Base-by-base conservation (phyloP, 2,797 vertebrate genomes). In the Lagodon rhomboides region DNA sequence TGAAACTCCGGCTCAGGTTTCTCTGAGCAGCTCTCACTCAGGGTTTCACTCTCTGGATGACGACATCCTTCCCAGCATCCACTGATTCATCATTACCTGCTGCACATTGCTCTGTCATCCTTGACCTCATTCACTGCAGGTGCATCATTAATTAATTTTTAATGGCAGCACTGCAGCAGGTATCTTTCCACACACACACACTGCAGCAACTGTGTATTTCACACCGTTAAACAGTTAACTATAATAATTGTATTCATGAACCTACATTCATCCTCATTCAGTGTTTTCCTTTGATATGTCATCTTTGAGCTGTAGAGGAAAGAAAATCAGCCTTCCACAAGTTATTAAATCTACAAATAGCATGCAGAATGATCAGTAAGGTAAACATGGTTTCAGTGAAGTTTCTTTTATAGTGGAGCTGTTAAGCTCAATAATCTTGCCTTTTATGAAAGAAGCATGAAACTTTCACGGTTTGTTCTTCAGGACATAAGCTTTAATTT, bases 61-160 rank as follows among this genome's bases (percentile, higher is more conserved):
- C 34, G 17, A 1, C 58, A 63, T 75, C 46, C 22, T 64, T 72
- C 62, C 47, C 62, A 68, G 30, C 47, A 47, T 23, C 63, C 64
- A 15, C 49, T 62, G 43, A 61, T 75, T 77, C 59, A 78, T 47
- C 64, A 58, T 44, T 22, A 69, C 46, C 20, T 34, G 23, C 34
- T 56, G 43, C 46, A 27, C 59, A 41, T 73, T 53, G n/a, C 11
- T 59, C 27, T 1, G 46, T 50, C 43, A 68, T 64, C 68, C 23
- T 61, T 68, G 58, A 56, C 53, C 65, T 76, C 30, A 56, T 79
- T 73, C 71, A 18, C 55, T 63, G 72, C 51, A 68, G 66, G 50
- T 54, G 64, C 46, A 51, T 75, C 49, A 78, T 68, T 72, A 22
- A 73, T 75, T 73, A 1, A 46, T 72, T 65, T 25, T 54, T 59